Conservation (phyloP, 1,140 invertebrate species). For the Anoplolepis gracilipes region DNA sequence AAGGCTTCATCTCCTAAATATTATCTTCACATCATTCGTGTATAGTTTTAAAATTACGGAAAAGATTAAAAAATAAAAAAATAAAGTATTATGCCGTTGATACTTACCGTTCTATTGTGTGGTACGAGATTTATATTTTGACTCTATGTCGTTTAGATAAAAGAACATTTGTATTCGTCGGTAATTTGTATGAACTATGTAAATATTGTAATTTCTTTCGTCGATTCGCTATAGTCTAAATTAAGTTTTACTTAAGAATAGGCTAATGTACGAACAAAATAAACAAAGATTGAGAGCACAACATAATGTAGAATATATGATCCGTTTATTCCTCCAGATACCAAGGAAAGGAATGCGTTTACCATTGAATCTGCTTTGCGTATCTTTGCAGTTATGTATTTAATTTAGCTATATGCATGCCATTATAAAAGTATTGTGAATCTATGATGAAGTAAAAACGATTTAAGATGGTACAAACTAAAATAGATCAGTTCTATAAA, state of each 20-base stretch:
- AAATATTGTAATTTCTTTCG: conserved; percentile 47
- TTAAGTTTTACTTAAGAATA: conserved; percentile 43
- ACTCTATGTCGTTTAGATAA: conserved; percentile 16
- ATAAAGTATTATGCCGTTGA: conserved; percentile 4
- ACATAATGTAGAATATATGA: background rate
- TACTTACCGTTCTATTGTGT: conserved; percentile 3
- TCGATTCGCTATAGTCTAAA: conserved; percentile 41
- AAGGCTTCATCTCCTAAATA: background rate
- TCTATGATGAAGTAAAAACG: background rate
- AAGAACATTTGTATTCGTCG: conserved; percentile 23
- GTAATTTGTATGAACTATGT: conserved; percentile 38
- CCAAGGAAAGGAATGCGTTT: background rate
- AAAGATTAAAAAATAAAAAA: background rate
- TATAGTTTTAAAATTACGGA: background rate
- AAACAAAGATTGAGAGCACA: conserved; percentile 41
- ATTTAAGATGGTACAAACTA: conserved; percentile 32
- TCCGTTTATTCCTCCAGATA: conserved; percentile 11
- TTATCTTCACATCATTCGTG: background rate
- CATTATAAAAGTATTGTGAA: background rate
- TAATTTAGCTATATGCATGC: background rate
- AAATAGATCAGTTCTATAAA: conserved; percentile 61
- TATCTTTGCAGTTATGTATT: background rate
- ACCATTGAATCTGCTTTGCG: too few species aligned
- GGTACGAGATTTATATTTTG: background rate
- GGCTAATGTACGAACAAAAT: conserved; percentile 53